phyloP scores from a whole-genome alignment of 2,797 vertebrate genomes.

The Lepus oiostolus region DNA sequence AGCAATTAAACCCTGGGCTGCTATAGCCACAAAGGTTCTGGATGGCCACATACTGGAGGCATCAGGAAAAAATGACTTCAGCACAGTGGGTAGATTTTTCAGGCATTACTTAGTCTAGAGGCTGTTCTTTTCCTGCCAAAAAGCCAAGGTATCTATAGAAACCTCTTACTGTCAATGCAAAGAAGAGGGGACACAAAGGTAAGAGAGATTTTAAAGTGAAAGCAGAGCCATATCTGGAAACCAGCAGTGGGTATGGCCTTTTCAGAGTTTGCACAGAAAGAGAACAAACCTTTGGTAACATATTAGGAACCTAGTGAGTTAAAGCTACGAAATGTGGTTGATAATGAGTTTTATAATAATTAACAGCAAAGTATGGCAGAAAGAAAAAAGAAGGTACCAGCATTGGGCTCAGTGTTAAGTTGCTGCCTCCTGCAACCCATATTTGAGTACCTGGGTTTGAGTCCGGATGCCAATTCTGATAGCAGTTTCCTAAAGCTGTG shows the following conservation, averaged over 20 bases:
- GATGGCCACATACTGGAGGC: not conserved
- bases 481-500: too few species aligned
- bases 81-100: constrained; percentile 5
- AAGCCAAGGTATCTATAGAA: constrained; percentile 20
- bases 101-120: constrained; percentile 64
- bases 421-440: too few species aligned
- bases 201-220: constrained; percentile 7
- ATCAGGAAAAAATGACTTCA: constrained; percentile 47
- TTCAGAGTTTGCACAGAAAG: not conserved
- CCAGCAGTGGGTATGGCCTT: not conserved
- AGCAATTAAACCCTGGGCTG: constrained; percentile 15
- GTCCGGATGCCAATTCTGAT: too few species aligned
- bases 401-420: too few species aligned
- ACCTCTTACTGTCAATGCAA: not conserved
- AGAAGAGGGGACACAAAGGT: not conserved
- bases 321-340: not conserved
- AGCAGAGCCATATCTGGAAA: not conserved
- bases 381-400: constrained; percentile 9
- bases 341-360: constrained; percentile 47
- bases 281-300: constrained; percentile 12
- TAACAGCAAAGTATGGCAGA: not conserved
- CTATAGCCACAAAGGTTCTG: not conserved
- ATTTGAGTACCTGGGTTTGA: too few species aligned
- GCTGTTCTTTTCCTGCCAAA: constrained; percentile 53
- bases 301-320: constrained; percentile 11